Conservation (phyloP, 2,888 invertebrate genomes). For the Drosophila meridionalis region DNA sequence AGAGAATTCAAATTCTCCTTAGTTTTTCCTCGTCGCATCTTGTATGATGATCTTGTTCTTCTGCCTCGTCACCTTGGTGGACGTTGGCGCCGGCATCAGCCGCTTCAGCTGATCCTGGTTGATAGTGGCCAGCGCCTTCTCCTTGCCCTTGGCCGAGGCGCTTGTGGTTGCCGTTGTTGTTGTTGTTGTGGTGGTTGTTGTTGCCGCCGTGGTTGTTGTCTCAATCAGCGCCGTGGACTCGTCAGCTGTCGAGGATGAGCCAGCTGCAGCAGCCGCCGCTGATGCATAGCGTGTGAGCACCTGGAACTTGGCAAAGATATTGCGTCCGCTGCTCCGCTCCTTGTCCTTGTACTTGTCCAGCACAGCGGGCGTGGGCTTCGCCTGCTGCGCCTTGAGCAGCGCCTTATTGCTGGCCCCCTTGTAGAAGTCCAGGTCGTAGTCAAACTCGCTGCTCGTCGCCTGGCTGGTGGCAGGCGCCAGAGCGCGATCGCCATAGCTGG, state of each 20-base stretch:
- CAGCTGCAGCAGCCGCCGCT: conserved; percentile 68
- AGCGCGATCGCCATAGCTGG: conserved; percentile 73
- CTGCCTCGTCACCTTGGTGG: conserved; percentile 92
- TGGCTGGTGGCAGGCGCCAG: conserved; percentile 40
- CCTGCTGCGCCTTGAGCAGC: conserved; percentile 64
- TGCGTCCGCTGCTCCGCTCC: conserved; percentile 84
- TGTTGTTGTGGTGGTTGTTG: conserved; percentile 41
- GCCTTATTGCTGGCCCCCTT: conserved; percentile 61
- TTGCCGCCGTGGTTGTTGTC: conserved; percentile 56
- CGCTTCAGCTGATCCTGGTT: conserved; percentile 90
- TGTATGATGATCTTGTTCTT: conserved; percentile 93
- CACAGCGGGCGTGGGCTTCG: conserved; percentile 78
- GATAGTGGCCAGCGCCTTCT: conserved; percentile 84
- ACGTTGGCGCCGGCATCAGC: conserved; percentile 88
- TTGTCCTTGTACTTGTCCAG: conserved; percentile 84
- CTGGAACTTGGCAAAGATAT: conserved; percentile 86
- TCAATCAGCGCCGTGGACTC: conserved; percentile 70
- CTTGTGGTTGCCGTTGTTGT: conserved; percentile 42
- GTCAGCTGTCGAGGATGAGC: conserved; percentile 62
- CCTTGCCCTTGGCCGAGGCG: conserved; percentile 54
- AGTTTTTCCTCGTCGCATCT: conserved; percentile 84
- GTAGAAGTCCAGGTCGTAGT: conserved; percentile 83
- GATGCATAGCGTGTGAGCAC: conserved; percentile 85
- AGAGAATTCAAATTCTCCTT: conserved; percentile 7
- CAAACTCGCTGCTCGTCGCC: conserved; percentile 62